Evolutionary conservation across 2,888 invertebrate genomes (phyloP).

Genomic region (Pyrgus malvae): DNA sequence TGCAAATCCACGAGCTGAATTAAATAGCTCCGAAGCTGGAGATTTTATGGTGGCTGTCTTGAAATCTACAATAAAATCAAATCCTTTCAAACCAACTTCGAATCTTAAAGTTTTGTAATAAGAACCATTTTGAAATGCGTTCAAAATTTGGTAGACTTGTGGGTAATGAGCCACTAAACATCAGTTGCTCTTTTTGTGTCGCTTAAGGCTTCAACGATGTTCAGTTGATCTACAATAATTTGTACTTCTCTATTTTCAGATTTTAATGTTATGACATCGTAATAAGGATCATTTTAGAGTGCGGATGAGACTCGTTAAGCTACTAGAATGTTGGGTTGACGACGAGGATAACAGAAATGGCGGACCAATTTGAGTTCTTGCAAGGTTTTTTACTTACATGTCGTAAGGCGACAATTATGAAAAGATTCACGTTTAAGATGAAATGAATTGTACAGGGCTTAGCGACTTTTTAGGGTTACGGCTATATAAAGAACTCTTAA

Average conservation of each 20-base stretch:
- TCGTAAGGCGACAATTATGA: conserved; percentile 3
- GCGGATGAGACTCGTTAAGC: neutral
- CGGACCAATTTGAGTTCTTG: neutral
- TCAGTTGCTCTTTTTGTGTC: conserved; percentile 37
- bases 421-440: conserved; percentile 8
- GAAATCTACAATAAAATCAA: conserved; percentile 46
- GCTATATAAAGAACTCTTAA: no score
- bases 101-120: conserved; percentile 27
- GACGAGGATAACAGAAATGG: neutral
- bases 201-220: conserved; percentile 12
- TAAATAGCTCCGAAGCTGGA: conserved; percentile 44
- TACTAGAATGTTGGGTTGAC: conserved; percentile 10
- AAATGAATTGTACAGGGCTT: neutral
- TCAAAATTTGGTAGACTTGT: conserved; percentile 31
- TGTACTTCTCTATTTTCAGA: conserved; percentile 18
- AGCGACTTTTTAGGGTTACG: neutral
- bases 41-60: conserved; percentile 48
- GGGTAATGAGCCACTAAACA: conserved; percentile 52
- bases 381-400: neutral
- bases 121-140: conserved; percentile 32
- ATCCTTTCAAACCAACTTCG: conserved; percentile 28
- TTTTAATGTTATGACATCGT: conserved; percentile 2
- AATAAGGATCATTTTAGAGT: conserved; percentile 14
- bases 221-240: conserved; percentile 17
- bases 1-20: conserved; percentile 44